Evolutionary conservation across 1,140 invertebrate genomes (phyloP).

Genomic region (Globodera ellingtonae): DNA sequence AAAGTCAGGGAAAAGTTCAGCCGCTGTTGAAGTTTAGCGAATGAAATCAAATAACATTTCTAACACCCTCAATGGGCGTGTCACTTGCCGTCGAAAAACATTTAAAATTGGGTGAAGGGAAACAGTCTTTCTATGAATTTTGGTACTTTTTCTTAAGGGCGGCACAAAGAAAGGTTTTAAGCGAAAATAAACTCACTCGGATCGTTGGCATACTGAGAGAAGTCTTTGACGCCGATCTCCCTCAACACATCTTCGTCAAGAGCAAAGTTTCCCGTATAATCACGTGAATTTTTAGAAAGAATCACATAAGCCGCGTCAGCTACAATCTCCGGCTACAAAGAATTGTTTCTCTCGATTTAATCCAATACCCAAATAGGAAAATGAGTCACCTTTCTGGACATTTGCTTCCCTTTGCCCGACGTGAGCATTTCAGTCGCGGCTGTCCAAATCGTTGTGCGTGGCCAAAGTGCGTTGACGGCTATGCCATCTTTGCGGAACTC

Average conservation of each 20-base stretch:
- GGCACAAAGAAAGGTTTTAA: no score
- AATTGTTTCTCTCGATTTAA: not conserved
- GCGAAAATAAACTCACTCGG: slow-evolving; percentile 68
- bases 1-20: slow-evolving; percentile 80
- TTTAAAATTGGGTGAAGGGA: no score
- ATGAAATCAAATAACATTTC: slow-evolving; percentile 1
- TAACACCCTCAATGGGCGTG: not conserved
- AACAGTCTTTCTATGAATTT: not conserved
- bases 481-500: slow-evolving; percentile 83
- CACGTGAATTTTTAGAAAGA: slow-evolving; percentile 74
- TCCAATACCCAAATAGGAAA: no score
- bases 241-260: slow-evolving; percentile 89
- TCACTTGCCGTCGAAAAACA: slow-evolving; percentile 1
- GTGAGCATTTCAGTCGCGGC: slow-evolving; percentile 94
- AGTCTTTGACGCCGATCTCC: slow-evolving; percentile 79
- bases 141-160: no score
- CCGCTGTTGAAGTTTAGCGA: slow-evolving; percentile 24
- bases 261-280: slow-evolving; percentile 84
- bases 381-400: slow-evolving; percentile 1
- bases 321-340: slow-evolving; percentile 81
- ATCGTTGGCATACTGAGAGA: slow-evolving; percentile 82
- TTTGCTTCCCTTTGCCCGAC: slow-evolving; percentile 70
- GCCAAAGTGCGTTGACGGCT: slow-evolving; percentile 93
- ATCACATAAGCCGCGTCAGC: slow-evolving; percentile 68
- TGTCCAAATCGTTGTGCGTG: slow-evolving; percentile 80